Base-by-base conservation (phyloP, 2,797 vertebrate genomes). In the Scolopax bukidnonensis region DNA sequence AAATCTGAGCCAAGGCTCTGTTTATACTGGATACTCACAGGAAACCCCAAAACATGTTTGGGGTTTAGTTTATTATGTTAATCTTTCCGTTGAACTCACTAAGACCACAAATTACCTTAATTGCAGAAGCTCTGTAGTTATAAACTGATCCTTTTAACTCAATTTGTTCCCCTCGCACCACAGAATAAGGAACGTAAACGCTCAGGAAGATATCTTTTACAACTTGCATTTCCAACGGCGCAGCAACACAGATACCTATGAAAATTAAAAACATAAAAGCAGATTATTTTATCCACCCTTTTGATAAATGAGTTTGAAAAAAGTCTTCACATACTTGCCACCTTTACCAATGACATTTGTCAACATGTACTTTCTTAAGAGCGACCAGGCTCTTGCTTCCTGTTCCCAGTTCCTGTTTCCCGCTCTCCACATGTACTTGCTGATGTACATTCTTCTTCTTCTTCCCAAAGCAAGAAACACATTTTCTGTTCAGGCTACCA, bases 121-220 rank as follows among this genome's bases (percentile, higher is more conserved):
- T 89, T n/a, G 59, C 69, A 45, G 74, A 94, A 16, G 16, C 5
- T 90, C 48, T 71, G 7, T 98, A 98, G 94, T 99, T 99, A 93
- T 99, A 99, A 92, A 98, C 94, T 0, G 98, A 98, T 73, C 98
- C 98, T 95, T 97, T 98, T 36, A 99, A 84, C 70, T 98, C 97
- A 19, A 99, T 97, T 84, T 99, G 98, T 75, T 99, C 98, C 43
- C 98, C 98, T 82, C 98, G 97, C n/a, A 99, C 97, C 83, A 99
- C 98, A 12, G 98, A 98, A 84, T 99, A 99, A 7, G 98, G 99
- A 53, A 99, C 78, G 25, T 97, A 97, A 84, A 99, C 28, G 11
- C 97, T 97, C 68, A 99, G 48, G 84, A 98, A 98, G 61, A 98
- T 20, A 4, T 97, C 96, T 96, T 99, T 98, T 33, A 96, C 81